These are phyloP conservation scores for Cerastis rubricosa DNA, from an alignment of 2,888 invertebrate genomes.

Conservation along the genomic window DNA sequence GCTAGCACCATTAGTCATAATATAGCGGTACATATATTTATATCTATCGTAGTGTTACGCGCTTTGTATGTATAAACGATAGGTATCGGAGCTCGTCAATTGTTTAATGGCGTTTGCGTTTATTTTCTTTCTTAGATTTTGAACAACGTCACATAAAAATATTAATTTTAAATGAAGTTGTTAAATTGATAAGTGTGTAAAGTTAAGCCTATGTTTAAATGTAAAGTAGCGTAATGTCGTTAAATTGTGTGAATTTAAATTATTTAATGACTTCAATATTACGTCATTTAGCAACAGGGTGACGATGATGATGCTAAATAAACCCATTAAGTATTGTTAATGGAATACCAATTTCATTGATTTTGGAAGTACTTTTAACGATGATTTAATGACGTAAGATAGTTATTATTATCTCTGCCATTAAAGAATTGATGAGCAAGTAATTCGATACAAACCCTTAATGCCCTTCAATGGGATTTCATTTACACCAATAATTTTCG, in stretches of 20 bases:
- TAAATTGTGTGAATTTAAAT: conserved; percentile 22
- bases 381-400: conserved; percentile 5
- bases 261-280: background rate
- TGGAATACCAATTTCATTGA: background rate
- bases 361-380: background rate
- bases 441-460: conserved; percentile 71
- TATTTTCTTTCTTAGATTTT: background rate
- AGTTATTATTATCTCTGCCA: conserved; percentile 15
- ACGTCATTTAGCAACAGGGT: background rate
- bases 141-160: background rate
- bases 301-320: background rate
- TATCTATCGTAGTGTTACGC: conserved; percentile 76
- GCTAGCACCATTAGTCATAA: conserved; percentile 82
- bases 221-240: conserved; percentile 19
- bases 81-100: conserved; percentile 66
- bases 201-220: conserved; percentile 27
- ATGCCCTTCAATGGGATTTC: conserved; percentile 77
- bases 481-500: conserved; percentile 87
- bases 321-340: background rate
- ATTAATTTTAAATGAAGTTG: conserved; percentile 20
- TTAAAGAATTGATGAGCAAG: conserved; percentile 69
- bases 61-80: conserved; percentile 81
- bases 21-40: conserved; percentile 77
- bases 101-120: conserved; percentile 63
- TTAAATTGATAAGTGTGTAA: conserved; percentile 27